Percentiles rank a stretch among this genome's conserved stretches.
These are phyloP conservation scores for Cephus pygmeus DNA, from an alignment of 2,888 invertebrate genomes.

Conservation along the genomic window DNA sequence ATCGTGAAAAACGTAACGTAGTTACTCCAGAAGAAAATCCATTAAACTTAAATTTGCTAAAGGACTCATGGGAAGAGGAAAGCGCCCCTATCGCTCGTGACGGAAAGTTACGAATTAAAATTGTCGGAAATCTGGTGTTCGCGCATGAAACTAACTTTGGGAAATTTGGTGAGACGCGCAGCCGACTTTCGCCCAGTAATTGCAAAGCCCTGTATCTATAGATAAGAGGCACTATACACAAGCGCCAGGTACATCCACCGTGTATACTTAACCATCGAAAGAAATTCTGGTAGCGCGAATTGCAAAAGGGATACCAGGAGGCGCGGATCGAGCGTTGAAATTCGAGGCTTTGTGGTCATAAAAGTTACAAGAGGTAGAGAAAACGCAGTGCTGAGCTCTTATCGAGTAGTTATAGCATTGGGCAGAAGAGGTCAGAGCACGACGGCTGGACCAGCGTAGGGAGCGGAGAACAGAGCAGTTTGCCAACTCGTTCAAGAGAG, in stretches of 20 bases:
- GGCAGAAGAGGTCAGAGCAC: constrained; percentile 31
- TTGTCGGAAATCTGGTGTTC: constrained; percentile 23
- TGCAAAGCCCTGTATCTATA: neutral
- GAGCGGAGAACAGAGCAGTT: constrained; percentile 49
- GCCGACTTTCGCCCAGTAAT: neutral
- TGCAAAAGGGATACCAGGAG: neutral
- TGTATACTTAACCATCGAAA: neutral
- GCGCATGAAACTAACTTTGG: neutral
- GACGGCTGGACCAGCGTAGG: constrained; percentile 31
- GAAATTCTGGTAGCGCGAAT: neutral
- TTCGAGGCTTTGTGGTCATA: constrained; percentile 54
- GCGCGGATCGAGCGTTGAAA: constrained; percentile 26
- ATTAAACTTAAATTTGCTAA: constrained; percentile 27
- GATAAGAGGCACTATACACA: neutral
- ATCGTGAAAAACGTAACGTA: too few relatives aligned
- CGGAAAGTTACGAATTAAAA: constrained; percentile 25
- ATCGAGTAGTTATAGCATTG: constrained; percentile 44
- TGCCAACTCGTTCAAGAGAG: constrained; percentile 58
- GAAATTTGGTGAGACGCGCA: neutral
- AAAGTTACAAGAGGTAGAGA: constrained; percentile 53
- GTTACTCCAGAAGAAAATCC: constrained; percentile 17
- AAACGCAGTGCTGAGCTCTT: constrained; percentile 45
- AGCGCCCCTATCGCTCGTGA: neutral
- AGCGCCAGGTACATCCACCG: neutral
- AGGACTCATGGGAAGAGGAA: neutral